Base-by-base conservation (phyloP, 2,888 invertebrate species). In the Carpatolechia fugitivella region DNA sequence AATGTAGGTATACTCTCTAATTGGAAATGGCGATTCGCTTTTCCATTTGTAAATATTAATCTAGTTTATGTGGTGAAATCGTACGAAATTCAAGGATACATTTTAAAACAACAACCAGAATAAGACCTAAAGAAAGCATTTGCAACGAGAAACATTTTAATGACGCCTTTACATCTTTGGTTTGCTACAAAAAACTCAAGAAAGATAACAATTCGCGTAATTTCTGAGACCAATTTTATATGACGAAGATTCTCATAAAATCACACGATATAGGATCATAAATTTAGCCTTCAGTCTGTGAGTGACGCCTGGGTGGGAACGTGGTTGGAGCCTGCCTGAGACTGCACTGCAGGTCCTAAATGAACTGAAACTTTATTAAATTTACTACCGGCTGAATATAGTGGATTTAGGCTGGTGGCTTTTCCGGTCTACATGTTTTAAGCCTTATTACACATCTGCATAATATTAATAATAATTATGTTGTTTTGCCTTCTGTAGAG, bases 351-450 rank as follows among this genome's bases (percentile, higher is more conserved):
- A 47, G 16, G 10, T 31, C 31, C 20, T 47, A 47, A 47, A 47
- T 47, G 16, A 47, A 47, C 47, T 14, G 31, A 29, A 29, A 46
- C 47, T 47, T 47, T 31, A 47, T 47, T 47, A 47, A 31, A 44
- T 44, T 7, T 44, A n/a, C 41, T 41, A 11, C 24, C 29, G 20
- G 24, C 13, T 13, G 11, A 24, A 29, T 29, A n/a, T 13, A 44
- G 29, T 20, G 20, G 29, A 24, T 44, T 44, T 44, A 44, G 29
- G n/a, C n/a, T n/a, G n/a, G 24, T 44, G 20, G 29, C 44, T 13
- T 29, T 44, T 29, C 24, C 29, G 24, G 24, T 6, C 11, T 29
- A n/a, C 44, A 2, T 11, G 24, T 6, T 11, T 38, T n/a, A 44
- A 41, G 18, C 40, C 18, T 41, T 41, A 24, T 24, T 24, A 24